These are phyloP conservation scores for Pantala flavescens DNA, from an alignment of 1,140 invertebrate genomes.

Conservation along the genomic window DNA sequence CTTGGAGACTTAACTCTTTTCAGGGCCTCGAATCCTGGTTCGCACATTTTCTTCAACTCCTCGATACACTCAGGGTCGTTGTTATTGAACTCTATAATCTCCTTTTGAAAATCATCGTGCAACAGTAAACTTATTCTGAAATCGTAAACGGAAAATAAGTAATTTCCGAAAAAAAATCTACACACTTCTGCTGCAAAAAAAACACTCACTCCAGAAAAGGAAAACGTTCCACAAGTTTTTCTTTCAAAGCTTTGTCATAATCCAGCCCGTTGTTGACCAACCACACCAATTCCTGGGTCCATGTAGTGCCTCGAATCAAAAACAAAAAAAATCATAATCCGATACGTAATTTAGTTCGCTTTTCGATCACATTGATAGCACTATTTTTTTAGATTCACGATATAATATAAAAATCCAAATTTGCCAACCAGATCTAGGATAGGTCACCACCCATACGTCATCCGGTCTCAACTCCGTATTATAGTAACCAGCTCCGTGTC, in stretches of 20 bases:
- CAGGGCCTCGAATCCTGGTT: conserved; percentile 40
- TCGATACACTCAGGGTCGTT: conserved; percentile 32
- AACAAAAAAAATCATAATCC: too few relatives aligned
- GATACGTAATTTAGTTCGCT: too few relatives aligned
- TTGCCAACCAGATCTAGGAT: conserved; percentile 26
- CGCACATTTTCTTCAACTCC: conserved; percentile 38
- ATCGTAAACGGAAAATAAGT: background rate
- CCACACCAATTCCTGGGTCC: conserved; percentile 35
- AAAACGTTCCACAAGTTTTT: conserved; percentile 36
- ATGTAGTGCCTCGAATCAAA: conserved; percentile 33
- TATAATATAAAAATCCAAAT: background rate
- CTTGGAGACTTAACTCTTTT: conserved; percentile 37
- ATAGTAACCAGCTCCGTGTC: conserved; percentile 20
- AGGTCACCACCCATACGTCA: conserved; percentile 26
- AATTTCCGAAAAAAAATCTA: background rate
- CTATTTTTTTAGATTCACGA: too few relatives aligned
- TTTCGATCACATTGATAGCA: too few relatives aligned
- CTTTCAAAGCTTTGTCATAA: conserved; percentile 32
- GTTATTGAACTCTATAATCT: conserved; percentile 43
- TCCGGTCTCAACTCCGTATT: conserved; percentile 22
- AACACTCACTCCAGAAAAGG: conserved; percentile 39
- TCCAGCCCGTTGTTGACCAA: conserved; percentile 32
- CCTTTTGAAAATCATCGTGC: conserved; percentile 44
- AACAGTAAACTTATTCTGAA: conserved; percentile 48
- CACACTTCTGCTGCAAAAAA: conserved; percentile 14